Evolutionary conservation across 64 coral and sea anemone species (phyloP), one percentile per base, ranked within the genome.

Genomic region (Hydrozoanthus tunicans): DNA sequence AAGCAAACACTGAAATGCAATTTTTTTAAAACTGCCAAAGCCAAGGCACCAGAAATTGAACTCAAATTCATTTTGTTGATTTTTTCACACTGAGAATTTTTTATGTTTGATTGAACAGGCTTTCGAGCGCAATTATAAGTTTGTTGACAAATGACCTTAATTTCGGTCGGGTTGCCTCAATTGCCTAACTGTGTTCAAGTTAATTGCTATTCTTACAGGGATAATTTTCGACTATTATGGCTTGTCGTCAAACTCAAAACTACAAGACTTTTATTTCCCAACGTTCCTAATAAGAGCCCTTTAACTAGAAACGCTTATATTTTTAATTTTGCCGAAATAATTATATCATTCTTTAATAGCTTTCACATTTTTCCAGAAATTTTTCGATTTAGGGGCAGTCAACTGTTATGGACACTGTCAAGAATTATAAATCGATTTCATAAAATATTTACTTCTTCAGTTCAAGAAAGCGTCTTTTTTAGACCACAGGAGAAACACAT

Each of bases 371-470:
- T 71, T 71, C 9, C 68, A 71, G 68, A 71, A 71, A 25, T 24
- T 23, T 24, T 68, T 70, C 17, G 26, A 6, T 70, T 70, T 68
- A 13, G 23, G 13, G 24, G 25, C 15, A 15, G 77, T 24, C 53
- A 15, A 77, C 54, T 43, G 10, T 17, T 59, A 7, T 79, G 15
- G 56, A n/a, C 77, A 79, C n/a, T 79, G 77, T 24, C 17, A 59
- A 79, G n/a, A 79, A 59, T 57, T 78, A 1, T 14, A 56, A 79
- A 79, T 53, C 58, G 14, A 56, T 56, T 79, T 79, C 56, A 79
- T 79, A 79, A 79, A 79, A 79, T 58, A 79, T 79, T 79, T 79
- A 79, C 77, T 56, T 3, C 55, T 8, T 24, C 68, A 67, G 68
- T 71, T 79, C 15, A 79, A 79, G 77, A 59, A 79, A 79, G 55